A percentile compares a stretch with the other conserved stretches of the same genome.
These are phyloP conservation scores for Hydriomena furcata DNA, from an alignment of 2,888 invertebrate species.

Conservation along the genomic window DNA sequence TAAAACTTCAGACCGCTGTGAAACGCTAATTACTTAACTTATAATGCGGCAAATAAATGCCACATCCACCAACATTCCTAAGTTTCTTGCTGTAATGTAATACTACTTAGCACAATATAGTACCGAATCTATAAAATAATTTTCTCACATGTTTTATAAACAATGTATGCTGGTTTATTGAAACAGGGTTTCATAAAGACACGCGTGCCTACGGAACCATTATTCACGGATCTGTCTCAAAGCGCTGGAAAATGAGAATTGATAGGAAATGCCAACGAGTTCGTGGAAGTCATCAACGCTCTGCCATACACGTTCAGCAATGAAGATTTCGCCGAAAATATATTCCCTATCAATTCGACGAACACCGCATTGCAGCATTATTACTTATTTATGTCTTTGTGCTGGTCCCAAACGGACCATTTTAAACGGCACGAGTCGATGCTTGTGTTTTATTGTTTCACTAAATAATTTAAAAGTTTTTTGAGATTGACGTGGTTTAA, in stretches of 20 bases:
- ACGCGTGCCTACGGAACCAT: background rate
- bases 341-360: conserved; percentile 63
- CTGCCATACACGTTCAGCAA: background rate
- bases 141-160: background rate
- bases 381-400: conserved; percentile 78
- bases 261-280: background rate
- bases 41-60: conserved; percentile 57
- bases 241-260: no score
- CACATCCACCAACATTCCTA: conserved; percentile 42
- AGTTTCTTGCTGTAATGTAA: conserved; percentile 44
- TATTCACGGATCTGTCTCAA: background rate
- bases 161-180: no score
- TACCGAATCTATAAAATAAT: conserved; percentile 10
- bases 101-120: conserved; percentile 26
- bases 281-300: background rate
- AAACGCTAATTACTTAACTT: conserved; percentile 62
- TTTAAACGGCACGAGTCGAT: conserved; percentile 46
- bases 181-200: no score
- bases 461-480: conserved; percentile 41
- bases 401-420: conserved; percentile 55
- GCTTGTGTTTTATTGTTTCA: conserved; percentile 50
- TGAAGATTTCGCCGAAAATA: conserved; percentile 3
- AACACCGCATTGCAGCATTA: conserved; percentile 74
- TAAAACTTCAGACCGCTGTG: conserved; percentile 47
- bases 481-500: conserved; percentile 47